These are phyloP conservation scores for Gambusia yucatana DNA, from an alignment of 2,797 vertebrate genomes.

Conservation along the genomic window DNA sequence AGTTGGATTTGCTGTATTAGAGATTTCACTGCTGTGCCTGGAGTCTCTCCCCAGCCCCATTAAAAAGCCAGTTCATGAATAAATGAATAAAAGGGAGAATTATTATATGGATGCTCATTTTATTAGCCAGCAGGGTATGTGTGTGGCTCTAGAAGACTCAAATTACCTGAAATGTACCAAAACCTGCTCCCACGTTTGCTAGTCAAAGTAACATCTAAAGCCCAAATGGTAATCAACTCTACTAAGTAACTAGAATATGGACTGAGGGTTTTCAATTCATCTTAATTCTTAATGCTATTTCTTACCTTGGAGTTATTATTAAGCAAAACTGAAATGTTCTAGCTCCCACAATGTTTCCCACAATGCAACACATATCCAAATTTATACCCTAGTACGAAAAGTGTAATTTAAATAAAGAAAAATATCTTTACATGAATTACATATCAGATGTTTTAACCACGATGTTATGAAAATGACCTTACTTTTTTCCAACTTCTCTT, in stretches of 20 bases:
- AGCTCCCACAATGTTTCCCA: neutral
- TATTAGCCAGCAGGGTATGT: conserved; percentile 15
- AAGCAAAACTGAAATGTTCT: neutral
- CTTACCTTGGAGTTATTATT: neutral
- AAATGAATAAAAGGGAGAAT: conserved; percentile 65
- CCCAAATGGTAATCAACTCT: conserved; percentile 2
- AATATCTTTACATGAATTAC: neutral
- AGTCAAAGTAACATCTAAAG: conserved; percentile 18
- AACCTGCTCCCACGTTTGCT: neutral
- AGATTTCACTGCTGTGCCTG: conserved; percentile 39
- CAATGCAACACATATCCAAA: too few relatives aligned
- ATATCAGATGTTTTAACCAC: neutral
- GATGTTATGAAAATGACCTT: neutral
- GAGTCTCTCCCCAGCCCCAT: conserved; percentile 23
- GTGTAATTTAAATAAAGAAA: neutral
- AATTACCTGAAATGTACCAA: conserved; percentile 30
- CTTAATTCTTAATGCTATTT: neutral
- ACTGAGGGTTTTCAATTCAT: neutral
- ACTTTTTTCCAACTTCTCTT: neutral
- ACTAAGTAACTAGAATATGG: conserved; percentile 6
- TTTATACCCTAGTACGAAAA: neutral
- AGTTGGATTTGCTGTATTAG: conserved; percentile 46
- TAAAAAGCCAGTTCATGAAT: conserved; percentile 69
- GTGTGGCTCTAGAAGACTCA: conserved; percentile 10
- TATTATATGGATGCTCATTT: conserved; percentile 59